A percentile compares a stretch with the other conserved stretches of the same genome.
These are phyloP conservation scores for Nycticryphes semicollaris DNA, from an alignment of 2,113 vertebrate species.

Conservation along the genomic window DNA sequence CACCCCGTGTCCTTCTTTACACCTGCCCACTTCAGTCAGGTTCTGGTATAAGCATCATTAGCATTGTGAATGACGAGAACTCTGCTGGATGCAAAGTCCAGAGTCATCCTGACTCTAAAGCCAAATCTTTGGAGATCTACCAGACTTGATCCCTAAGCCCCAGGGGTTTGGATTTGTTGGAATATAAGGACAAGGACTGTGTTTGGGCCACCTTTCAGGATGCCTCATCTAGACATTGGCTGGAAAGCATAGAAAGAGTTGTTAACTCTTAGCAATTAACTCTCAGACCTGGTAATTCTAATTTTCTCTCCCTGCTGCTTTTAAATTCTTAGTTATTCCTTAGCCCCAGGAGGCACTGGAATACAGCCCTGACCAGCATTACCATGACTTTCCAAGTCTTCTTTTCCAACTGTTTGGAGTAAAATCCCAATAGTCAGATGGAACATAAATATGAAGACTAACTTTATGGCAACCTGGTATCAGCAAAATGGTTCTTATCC, in stretches of 20 bases:
- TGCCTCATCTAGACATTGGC: background rate
- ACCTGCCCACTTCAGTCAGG: background rate
- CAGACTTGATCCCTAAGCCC: background rate
- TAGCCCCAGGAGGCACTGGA: background rate
- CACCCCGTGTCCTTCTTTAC: background rate
- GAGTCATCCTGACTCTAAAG: background rate
- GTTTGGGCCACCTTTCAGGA: background rate
- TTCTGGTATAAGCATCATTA: background rate
- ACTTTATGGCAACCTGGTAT: background rate
- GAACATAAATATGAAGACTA: conserved; percentile 4
- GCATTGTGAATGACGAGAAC: background rate
- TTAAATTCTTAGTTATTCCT: background rate
- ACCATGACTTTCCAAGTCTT: background rate
- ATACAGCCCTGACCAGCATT: background rate
- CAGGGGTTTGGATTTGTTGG: background rate
- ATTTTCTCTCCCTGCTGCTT: background rate
- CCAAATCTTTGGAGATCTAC: background rate
- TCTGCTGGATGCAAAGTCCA: background rate
- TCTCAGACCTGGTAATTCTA: background rate
- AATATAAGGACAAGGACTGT: background rate
- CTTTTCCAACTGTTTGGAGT: background rate
- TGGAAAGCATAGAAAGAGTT: background rate
- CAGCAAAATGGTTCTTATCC: background rate
- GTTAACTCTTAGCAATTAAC: background rate
- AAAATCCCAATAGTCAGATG: background rate